Evolutionary conservation across 2,113 vertebrate genomes (phyloP).

Genomic region (Elaphurus davidianus): DNA sequence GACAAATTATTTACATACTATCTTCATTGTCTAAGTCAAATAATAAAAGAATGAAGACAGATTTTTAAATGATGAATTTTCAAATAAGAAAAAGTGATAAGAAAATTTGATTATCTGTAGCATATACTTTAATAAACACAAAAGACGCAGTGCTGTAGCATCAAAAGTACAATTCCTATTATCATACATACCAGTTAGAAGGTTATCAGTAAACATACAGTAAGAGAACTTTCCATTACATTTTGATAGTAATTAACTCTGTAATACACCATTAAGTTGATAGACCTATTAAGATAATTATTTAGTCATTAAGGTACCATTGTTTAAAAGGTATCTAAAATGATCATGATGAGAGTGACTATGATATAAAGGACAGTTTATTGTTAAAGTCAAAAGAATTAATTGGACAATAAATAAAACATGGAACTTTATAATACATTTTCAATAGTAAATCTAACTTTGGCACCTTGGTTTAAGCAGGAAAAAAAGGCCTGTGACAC

Average conservation of each 20-base stretch:
- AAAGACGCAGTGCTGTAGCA: not conserved
- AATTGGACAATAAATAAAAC: not conserved
- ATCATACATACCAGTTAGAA: not conserved
- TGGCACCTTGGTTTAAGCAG: not conserved
- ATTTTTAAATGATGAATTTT: conserved; percentile 19
- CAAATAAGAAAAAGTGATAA: not conserved
- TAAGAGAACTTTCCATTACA: not conserved
- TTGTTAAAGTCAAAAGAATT: not conserved
- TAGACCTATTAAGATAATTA: not conserved
- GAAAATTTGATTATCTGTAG: not conserved
- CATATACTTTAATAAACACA: not conserved
- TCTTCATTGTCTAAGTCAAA: not conserved
- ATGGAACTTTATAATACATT: not conserved
- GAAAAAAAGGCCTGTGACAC: not conserved
- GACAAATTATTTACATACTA: not conserved
- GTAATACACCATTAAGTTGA: not conserved
- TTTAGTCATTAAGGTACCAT: not conserved
- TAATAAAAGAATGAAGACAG: not conserved
- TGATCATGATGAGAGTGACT: not conserved
- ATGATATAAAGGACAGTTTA: not conserved
- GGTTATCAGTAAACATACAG: not conserved
- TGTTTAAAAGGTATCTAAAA: not conserved
- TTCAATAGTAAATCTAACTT: conserved; percentile 19
- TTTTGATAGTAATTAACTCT: not conserved
- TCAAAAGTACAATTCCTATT: not conserved